Evolutionary conservation across 2,888 invertebrate genomes (phyloP).

Genomic region (Nomada fucata): DNA sequence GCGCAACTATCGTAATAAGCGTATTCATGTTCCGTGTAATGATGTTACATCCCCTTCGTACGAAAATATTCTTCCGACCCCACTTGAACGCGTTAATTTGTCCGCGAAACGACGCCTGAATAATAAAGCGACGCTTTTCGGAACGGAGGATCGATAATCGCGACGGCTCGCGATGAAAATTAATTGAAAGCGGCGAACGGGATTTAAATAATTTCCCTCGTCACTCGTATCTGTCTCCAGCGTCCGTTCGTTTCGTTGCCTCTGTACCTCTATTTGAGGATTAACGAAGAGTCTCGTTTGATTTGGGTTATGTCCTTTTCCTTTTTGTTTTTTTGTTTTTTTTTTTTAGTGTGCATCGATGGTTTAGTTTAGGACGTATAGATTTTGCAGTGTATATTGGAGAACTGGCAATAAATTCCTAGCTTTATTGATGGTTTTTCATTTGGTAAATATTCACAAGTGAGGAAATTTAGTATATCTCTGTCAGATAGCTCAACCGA

Average conservation of each 20-base stretch:
- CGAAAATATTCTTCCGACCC: constrained; percentile 33
- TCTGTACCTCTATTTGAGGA: not conserved
- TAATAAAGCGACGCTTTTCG: constrained; percentile 20
- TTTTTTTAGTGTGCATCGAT: too few species aligned
- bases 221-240: not conserved
- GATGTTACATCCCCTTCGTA: constrained; percentile 4
- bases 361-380: not conserved
- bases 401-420: not conserved
- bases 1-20: constrained; percentile 24
- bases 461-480: too few species aligned
- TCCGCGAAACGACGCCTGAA: constrained; percentile 4
- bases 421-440: too few species aligned
- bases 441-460: too few species aligned
- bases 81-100: constrained; percentile 30
- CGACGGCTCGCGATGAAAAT: constrained; percentile 19
- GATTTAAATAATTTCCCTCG: constrained; percentile 37
- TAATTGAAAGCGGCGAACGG: constrained; percentile 31
- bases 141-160: constrained; percentile 31
- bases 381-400: too few species aligned
- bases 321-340: not conserved
- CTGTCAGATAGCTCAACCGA: too few species aligned
- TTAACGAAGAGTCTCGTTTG: not conserved
- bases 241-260: not conserved
- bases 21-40: constrained; percentile 26
- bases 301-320: not conserved